These are phyloP conservation scores for Gobius niger DNA, from an alignment of 2,113 vertebrate species.

Conservation along the genomic window DNA sequence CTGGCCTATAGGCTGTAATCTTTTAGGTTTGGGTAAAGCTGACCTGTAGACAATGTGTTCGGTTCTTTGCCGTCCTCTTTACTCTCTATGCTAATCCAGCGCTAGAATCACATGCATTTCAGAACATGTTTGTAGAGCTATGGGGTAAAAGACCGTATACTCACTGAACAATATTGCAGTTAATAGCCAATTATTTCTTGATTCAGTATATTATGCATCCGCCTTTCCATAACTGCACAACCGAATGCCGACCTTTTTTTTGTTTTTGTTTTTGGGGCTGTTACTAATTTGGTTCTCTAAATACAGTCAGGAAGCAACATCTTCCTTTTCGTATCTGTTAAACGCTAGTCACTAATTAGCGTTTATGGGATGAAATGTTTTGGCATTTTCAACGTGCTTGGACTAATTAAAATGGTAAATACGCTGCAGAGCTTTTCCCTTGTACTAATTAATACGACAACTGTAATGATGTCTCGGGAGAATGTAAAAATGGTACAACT, in stretches of 20 bases:
- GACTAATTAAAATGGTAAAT: constrained; percentile 19
- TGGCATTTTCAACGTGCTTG: not conserved
- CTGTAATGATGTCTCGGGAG: not conserved
- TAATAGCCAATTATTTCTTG: too few species aligned
- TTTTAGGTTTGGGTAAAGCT: too few species aligned
- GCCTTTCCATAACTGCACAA: not conserved
- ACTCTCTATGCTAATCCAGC: too few species aligned
- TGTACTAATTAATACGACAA: not conserved
- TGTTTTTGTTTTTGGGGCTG: too few species aligned
- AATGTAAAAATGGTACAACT: not conserved
- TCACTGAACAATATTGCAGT: too few species aligned
- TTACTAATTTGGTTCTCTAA: not conserved
- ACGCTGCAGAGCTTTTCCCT: constrained; percentile 5
- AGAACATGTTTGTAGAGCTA: too few species aligned
- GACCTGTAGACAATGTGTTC: too few species aligned
- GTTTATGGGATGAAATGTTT: not conserved
- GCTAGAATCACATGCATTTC: too few species aligned
- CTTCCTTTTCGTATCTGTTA: not conserved
- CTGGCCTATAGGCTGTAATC: too few species aligned
- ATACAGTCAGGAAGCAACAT: not conserved
- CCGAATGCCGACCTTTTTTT: not conserved
- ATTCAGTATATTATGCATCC: too few species aligned
- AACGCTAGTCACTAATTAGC: not conserved
- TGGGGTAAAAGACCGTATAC: too few species aligned
- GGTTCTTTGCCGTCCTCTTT: too few species aligned